Percentiles rank a stretch among this genome's conserved stretches.
Evolutionary conservation across 2,113 vertebrate genomes (phyloP).

Genomic region (Syrmaticus mikado): DNA sequence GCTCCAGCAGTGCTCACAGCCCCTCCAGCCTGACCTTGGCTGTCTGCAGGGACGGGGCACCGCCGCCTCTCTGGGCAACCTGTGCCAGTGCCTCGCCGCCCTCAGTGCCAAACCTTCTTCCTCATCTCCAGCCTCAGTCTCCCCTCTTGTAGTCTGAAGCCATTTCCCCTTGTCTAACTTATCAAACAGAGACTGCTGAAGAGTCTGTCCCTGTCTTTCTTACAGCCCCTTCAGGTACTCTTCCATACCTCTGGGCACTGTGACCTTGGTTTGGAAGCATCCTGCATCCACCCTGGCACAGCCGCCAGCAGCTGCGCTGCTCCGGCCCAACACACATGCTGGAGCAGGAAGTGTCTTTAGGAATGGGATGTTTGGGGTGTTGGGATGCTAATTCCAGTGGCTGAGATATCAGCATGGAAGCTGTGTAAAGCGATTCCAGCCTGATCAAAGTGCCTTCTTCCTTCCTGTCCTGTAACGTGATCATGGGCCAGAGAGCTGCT

Average conservation of each 20-base stretch:
- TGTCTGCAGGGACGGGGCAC: no score
- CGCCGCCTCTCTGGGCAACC: no score
- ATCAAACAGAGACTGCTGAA: no score
- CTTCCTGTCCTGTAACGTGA: constrained; percentile 78
- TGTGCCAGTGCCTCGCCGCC: no score
- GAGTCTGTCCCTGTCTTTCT: no score
- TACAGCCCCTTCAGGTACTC: neutral
- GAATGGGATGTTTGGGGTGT: constrained; percentile 49
- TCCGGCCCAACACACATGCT: neutral
- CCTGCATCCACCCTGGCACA: accelerated
- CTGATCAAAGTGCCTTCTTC: constrained; percentile 73
- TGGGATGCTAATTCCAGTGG: constrained; percentile 69
- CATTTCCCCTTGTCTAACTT: no score
- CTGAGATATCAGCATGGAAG: constrained; percentile 42
- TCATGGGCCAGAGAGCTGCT: constrained; percentile 37
- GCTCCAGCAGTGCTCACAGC: no score
- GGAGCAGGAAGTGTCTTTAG: constrained; percentile 56
- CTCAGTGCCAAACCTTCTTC: no score
- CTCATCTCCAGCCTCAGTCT: no score
- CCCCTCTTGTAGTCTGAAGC: no score
- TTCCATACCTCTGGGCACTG: neutral
- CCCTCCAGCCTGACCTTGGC: no score
- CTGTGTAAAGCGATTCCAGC: constrained; percentile 51
- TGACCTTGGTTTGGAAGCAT: neutral
- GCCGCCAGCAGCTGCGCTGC: accelerated